Base-by-base conservation (phyloP, 2,113 vertebrate genomes). In the Uropsilus gracilis region DNA sequence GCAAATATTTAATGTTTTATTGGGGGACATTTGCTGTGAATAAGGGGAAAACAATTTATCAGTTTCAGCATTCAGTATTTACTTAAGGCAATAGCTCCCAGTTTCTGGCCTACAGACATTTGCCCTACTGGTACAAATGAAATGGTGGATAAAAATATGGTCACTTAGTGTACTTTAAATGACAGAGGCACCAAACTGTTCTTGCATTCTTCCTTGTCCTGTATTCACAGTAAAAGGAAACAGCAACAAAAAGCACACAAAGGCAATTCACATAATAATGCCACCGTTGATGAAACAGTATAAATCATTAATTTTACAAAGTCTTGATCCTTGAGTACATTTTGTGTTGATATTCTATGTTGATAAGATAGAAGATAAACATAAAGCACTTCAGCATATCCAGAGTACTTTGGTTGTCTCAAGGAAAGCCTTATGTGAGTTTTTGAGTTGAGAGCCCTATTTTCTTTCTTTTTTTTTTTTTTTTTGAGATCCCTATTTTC, bases 21-120 rank as follows among this genome's bases (percentile, higher is more conserved):
- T 22, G 26, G 18, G 30, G 17, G 12, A 66, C 81, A 71, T 94
- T 94, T 92, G 80, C 32, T 88, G 0, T 63, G n/a, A 18, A 83
- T 86, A 95, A 96, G 42, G n/a, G 34, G 9, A 50, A 77, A 16
- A 48, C 32, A 93, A 13, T 8, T 71, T 81, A 77, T 24, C 61
- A 55, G 81, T 94, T 32, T 37, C 86, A 91, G 20, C 34, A 89
- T 91, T 91, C 20, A 59, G 2, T 81, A 28, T 96, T 96, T 88
- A 20, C n/a, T 78, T 88, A 86, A 53, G 86, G 83, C 4, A 57
- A 0, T 28, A 53, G 12, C 83, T 95, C 50, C 86, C 61, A 94
- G 26, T 68, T 50, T 81, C 20, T 92, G n/a, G 11, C 86, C 1
- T 72, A 63, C 2, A 71, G 57, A 68, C 6, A 30, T 85, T 95